A percentile compares a stretch with the other conserved stretches of the same genome.
Evolutionary conservation across 2,113 vertebrate species (phyloP).

Genomic region (Aspidoscelis tigris): DNA sequence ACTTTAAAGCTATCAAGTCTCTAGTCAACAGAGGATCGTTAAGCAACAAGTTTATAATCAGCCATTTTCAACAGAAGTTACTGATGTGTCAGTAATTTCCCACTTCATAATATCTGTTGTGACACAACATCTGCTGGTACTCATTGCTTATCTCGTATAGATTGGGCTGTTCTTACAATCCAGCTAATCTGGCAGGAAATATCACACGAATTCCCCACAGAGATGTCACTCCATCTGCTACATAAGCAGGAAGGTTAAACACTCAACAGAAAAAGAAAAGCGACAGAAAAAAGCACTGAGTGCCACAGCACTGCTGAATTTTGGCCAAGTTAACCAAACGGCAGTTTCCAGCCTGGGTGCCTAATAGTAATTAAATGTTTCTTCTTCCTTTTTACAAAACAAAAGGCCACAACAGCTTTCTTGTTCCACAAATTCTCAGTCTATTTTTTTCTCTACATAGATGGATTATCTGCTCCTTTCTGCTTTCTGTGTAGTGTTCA

Average conservation of each 20-base stretch:
- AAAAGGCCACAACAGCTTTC: not conserved
- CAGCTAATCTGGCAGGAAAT: not conserved
- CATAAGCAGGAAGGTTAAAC: conserved; percentile 1
- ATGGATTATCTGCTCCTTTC: not conserved
- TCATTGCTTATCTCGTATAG: not conserved
- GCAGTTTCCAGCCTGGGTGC: conserved; percentile 1
- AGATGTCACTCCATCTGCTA: conserved; percentile 8
- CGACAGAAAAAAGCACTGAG: not conserved
- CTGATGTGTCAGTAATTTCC: conserved; percentile 3
- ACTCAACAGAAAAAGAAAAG: conserved; percentile 14
- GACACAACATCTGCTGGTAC: not conserved
- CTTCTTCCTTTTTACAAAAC: not conserved
- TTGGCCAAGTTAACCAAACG: conserved; percentile 5
- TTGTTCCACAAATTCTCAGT: not conserved
- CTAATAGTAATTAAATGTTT: not conserved
- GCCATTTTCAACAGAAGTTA: not conserved
- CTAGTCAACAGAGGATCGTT: not conserved
- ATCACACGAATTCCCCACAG: conserved; percentile 21
- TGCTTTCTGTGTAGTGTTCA: not conserved
- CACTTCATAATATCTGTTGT: conserved; percentile 5
- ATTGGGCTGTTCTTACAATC: not conserved
- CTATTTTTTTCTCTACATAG: not conserved
- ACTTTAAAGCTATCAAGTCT: not conserved
- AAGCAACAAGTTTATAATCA: not conserved
- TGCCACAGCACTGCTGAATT: not conserved